Evolutionary conservation across 2,113 vertebrate genomes (phyloP).

Genomic region (Piaya cayana): DNA sequence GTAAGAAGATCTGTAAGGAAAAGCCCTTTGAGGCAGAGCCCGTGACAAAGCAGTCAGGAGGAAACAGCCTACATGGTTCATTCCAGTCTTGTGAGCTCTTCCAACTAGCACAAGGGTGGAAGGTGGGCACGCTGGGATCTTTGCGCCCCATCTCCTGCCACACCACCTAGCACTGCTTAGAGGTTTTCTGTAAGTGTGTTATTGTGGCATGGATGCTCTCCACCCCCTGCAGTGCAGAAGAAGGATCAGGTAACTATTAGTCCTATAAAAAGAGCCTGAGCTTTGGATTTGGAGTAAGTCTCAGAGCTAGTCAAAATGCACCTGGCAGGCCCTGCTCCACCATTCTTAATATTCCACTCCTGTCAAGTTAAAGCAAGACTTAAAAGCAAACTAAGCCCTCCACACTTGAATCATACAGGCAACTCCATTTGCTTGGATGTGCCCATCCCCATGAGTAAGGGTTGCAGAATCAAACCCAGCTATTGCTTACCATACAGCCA

Average conservation of each 20-base stretch:
- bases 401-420: background rate
- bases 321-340: background rate
- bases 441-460: slow-evolving; percentile 40
- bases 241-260: background rate
- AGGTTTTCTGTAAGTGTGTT: background rate
- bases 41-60: background rate
- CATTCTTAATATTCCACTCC: background rate
- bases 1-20: slow-evolving; percentile 6
- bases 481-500: background rate
- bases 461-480: background rate
- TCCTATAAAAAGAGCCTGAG: background rate
- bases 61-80: background rate
- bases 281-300: background rate
- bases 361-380: slow-evolving; percentile 36
- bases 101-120: background rate
- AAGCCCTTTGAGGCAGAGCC: slow-evolving; percentile 8
- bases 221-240: background rate
- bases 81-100: background rate
- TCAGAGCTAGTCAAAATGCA: background rate
- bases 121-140: accelerated
- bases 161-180: accelerated
- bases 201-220: accelerated
- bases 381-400: background rate
- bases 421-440: background rate
- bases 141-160: background rate